phyloP scores from a whole-genome alignment of 2,888 invertebrate species.

The Andrena haemorrhoa region DNA sequence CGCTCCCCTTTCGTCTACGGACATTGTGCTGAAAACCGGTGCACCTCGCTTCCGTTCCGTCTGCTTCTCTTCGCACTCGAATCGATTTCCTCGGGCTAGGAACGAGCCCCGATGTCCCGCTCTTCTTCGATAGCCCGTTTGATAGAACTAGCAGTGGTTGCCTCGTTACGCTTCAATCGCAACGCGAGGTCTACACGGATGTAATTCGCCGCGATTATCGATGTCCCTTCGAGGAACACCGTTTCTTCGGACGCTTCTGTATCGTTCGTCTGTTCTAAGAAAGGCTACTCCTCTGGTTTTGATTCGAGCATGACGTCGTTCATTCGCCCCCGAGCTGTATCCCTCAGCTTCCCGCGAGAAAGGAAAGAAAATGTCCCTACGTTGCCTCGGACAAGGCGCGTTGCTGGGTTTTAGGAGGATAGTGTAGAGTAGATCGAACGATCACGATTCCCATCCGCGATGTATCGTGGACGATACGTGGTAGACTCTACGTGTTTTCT shows the following conservation, averaged over 20 bases:
- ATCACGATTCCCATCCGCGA: neutral
- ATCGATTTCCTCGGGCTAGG: neutral
- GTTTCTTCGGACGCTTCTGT: neutral
- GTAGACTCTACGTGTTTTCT: conserved; percentile 60
- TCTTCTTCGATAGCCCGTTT: neutral
- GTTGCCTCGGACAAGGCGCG: neutral
- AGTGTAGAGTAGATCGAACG: neutral
- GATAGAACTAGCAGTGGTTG: neutral
- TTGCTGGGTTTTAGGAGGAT: neutral
- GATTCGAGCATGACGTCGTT: neutral
- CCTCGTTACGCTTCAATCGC: neutral
- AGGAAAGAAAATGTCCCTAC: neutral
- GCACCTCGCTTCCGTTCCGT: neutral
- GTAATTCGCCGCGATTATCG: conserved; percentile 30
- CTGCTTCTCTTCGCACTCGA: neutral
- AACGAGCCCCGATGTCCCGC: neutral
- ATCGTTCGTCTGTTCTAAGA: neutral
- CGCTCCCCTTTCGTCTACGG: neutral
- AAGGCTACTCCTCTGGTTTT: too few species aligned
- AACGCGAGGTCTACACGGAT: conserved; percentile 25
- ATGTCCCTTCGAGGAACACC: conserved; percentile 39
- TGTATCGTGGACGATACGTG: conserved; percentile 39
- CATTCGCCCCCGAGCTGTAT: neutral
- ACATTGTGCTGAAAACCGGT: neutral
- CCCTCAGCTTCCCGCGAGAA: neutral